Conservation (phyloP, 1,140 invertebrate genomes). For the Hirudo medicinalis region DNA sequence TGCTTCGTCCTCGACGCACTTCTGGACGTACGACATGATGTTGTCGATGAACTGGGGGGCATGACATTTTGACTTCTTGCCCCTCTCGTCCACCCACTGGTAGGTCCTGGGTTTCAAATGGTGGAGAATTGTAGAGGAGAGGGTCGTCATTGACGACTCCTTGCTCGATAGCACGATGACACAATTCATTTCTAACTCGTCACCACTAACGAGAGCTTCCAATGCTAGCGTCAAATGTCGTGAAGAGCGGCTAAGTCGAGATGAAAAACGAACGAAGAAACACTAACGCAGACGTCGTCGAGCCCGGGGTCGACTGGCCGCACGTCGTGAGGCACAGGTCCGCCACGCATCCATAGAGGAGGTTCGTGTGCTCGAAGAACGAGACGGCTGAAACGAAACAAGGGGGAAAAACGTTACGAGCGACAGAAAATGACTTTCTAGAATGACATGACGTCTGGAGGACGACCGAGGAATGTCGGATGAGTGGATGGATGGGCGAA, state of each 20-base stretch:
- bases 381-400: constrained; percentile 64
- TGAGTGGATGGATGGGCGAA: too few relatives aligned
- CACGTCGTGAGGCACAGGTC: constrained; percentile 89
- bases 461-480: too few relatives aligned
- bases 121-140: not conserved
- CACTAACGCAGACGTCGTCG: constrained; percentile 46
- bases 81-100: constrained; percentile 95
- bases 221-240: too few relatives aligned
- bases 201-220: too few relatives aligned
- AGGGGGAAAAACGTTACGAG: not conserved
- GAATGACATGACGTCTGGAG: too few relatives aligned
- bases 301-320: constrained; percentile 86
- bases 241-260: too few relatives aligned
- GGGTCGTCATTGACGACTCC: too few relatives aligned
- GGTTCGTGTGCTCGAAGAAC: constrained; percentile 94
- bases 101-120: constrained; percentile 58
- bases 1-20: constrained; percentile 87
- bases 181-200: not conserved
- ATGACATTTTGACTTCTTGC: constrained; percentile 87
- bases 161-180: too few relatives aligned
- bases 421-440: not conserved
- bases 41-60: constrained; percentile 97
- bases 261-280: not conserved
- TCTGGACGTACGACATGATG: constrained; percentile 93
- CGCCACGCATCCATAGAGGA: constrained; percentile 90